Base-by-base conservation (phyloP, 2,888 invertebrate genomes). In the Aelia acuminata region DNA sequence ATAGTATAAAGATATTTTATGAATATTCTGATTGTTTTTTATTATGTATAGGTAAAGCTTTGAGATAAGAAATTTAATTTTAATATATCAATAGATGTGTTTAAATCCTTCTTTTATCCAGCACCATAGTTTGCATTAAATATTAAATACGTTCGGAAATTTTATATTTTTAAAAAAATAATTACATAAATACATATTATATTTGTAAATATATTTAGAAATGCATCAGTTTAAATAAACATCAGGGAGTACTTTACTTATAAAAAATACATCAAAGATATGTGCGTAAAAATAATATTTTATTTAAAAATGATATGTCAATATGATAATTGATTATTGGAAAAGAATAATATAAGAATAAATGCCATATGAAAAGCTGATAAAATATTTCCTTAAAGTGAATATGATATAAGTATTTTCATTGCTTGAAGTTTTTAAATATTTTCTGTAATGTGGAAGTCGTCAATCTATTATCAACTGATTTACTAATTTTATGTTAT, bases 201-300 rank as follows among this genome's bases (percentile, higher is more conserved):
- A 70, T 70, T 35, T 47, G n/a, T n/a, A n/a, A n/a, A n/a, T 80
- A 80, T 80, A 43, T 80, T 43, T 80, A 47, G 80, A 80, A 80
- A 80, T 80, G 80, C 80, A 80, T 80, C 80, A 43, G 80, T 80
- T 80, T 80, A 80, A 43, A 80, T 80, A 47, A 70, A 70, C 31
- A 70, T 70, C 63, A 35, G 31, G 18, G 35, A 70, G n/a, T 80
- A 43, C 5, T 80, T 43, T 43, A 43, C 43, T 35, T 47, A 80
- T 47, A 80, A 80, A 80, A 80, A 47, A 80, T 80, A 80, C 5
- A 0, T 43, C 13, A 47, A n/a, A 80, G 80, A 80, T 80, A 43
- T 80, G 43, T 80, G 43, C 43, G 43, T 80, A 80, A 80, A 80
- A 80, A 80, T 80, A 80, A 80, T 80, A 43, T 47, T 43, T 80